Conservation (phyloP, 2,797 vertebrate species). For the Propithecus deckenii region DNA sequence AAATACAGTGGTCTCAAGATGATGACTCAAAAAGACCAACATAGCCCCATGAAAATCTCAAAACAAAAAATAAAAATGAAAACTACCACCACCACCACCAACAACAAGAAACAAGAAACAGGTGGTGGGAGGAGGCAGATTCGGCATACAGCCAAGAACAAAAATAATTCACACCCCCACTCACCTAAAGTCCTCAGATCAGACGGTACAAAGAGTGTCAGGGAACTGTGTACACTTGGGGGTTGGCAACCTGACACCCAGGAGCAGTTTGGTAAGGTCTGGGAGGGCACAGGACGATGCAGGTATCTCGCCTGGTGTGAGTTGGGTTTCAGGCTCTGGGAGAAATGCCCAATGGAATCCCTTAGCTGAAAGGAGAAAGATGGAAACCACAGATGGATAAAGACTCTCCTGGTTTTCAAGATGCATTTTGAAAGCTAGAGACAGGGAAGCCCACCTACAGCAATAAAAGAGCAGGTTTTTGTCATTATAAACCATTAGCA, state of each 20-base stretch:
- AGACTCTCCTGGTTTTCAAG: neutral
- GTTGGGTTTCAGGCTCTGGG: neutral
- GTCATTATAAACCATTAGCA: neutral
- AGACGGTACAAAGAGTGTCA: neutral
- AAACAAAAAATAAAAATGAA: neutral
- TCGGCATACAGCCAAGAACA: neutral
- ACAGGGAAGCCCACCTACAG: neutral
- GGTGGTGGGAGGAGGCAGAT: neutral
- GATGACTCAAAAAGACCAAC: neutral
- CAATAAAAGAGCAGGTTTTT: neutral
- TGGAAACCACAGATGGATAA: neutral
- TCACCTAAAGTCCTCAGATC: neutral
- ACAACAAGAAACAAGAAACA: neutral
- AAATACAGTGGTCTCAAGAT: neutral
- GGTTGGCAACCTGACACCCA: rapidly evolving
- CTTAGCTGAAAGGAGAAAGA: neutral
- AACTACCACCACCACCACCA: neutral
- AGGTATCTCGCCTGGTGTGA: neutral
- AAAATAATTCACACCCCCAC: neutral
- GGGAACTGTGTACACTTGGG: rapidly evolving
- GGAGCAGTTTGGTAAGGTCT: neutral
- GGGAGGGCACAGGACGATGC: no score
- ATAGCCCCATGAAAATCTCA: neutral
- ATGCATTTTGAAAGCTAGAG: neutral
- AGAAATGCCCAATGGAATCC: neutral